Conservation (phyloP, 2,113 vertebrate genomes). For the Channa argus region DNA sequence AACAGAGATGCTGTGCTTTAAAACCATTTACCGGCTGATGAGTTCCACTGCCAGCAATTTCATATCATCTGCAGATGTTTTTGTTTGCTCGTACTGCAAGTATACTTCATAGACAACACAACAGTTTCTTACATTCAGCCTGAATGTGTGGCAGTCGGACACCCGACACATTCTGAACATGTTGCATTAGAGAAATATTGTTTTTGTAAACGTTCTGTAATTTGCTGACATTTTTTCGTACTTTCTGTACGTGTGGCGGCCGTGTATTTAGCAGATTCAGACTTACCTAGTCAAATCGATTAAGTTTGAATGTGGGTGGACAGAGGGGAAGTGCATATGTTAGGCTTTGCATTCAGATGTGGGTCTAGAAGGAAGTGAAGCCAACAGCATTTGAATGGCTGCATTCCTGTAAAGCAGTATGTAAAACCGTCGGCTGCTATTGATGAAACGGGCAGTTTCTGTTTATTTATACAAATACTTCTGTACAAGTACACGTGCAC, state of each 20-base stretch:
- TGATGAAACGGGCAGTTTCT: slow-evolving; percentile 8
- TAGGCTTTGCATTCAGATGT: slow-evolving; percentile 37
- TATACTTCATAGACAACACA: not conserved
- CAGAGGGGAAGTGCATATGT: slow-evolving; percentile 14
- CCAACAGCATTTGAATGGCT: slow-evolving; percentile 36
- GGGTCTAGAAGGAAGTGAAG: slow-evolving; percentile 21
- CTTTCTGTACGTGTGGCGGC: not conserved
- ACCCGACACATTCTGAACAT: slow-evolving; percentile 32
- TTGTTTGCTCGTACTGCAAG: not conserved
- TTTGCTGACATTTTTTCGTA: no score
- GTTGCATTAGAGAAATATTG: no score
- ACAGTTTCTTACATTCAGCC: not conserved
- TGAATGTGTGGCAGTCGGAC: slow-evolving; percentile 34
- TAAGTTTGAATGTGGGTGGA: no score
- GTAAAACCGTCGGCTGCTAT: slow-evolving; percentile 18
- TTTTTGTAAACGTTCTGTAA: no score
- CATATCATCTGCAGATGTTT: not conserved
- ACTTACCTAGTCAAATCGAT: not conserved
- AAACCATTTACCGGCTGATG: not conserved
- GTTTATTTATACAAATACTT: slow-evolving; percentile 1
- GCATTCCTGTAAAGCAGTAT: slow-evolving; percentile 11
- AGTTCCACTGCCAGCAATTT: not conserved
- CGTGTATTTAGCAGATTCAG: slow-evolving; percentile 14
- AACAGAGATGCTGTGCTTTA: not conserved
- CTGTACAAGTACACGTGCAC: not conserved